Evolutionary conservation across 1,140 invertebrate genomes (phyloP).

Genomic region (Macrotrachela quadricornifera): DNA sequence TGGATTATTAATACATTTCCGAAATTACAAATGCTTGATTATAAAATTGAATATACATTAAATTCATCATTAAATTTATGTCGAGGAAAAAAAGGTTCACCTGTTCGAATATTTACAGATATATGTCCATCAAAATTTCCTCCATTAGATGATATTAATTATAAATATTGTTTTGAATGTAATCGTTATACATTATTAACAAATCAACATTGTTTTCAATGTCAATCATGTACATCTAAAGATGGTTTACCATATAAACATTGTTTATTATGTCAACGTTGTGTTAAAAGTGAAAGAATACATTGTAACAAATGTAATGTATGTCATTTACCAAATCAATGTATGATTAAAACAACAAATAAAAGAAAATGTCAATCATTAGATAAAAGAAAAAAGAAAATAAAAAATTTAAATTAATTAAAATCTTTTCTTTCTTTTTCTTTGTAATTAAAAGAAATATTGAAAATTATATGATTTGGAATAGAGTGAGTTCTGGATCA

Average conservation of each 20-base stretch:
- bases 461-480: no score
- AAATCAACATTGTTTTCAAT: conserved; percentile 2
- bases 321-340: not conserved
- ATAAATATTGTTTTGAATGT: conserved; percentile 4
- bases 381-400: no score
- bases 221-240: conserved; percentile 1
- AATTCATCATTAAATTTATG: not conserved
- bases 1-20: conserved; percentile 1
- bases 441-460: no score
- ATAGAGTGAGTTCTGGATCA: no score
- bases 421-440: no score
- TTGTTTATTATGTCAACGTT: not conserved
- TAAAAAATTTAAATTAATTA: no score
- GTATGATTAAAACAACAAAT: not conserved
- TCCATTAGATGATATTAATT: not conserved
- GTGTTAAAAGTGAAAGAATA: not conserved
- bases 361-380: no score
- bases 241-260: conserved; percentile 6
- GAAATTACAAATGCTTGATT: conserved; percentile 3
- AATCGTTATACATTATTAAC: conserved; percentile 2
- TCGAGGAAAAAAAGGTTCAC: conserved; percentile 6
- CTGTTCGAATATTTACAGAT: conserved; percentile 5
- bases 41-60: not conserved
- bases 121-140: not conserved
- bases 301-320: conserved; percentile 2